Evolutionary conservation across 2,113 vertebrate species (phyloP), one percentile per base, ranked within the genome.

Genomic region (Cyanoramphus novaezelandiae): DNA sequence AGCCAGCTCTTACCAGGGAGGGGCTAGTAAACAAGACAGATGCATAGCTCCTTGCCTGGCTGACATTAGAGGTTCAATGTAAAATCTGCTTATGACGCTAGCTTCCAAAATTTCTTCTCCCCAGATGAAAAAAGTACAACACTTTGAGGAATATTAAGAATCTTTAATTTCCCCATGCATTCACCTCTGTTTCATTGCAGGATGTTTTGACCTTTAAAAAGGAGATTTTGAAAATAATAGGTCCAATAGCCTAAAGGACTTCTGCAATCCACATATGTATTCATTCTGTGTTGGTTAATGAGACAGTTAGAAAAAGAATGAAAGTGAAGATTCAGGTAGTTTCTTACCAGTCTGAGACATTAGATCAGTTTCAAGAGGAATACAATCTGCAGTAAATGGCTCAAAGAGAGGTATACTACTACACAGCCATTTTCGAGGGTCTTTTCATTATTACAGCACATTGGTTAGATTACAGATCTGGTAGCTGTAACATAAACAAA

Each of bases 181-280:
- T 78, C 50, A 59, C 10, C 19, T 78, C 57, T 89, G 53, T 77
- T 76, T 21, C 31, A 41, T 10, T 69, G 62, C 25, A 80, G 18
- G 9, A 70, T 86, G 67, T 46, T 76, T 67, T 93, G 64, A 91
- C 72, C 35, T 90, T 75, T 92, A 89, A 89, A 95, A 91, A 77
- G 41, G 70, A 83, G 49, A 90, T 75, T 50, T 17, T 41, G 39
- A 74, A 92, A 71, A 55, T 27, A 72, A 75, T 33, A 89, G 62
- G 31, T n/a, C 43, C 37, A 59, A 50, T 77, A 90, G 59, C 82
- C 81, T 82, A 20, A 29, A 93, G 89, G 77, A 60, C 37, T 93
- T 71, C 27, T 81, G 17, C 57, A 92, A 86, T 91, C 75, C 63
- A 27, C 69, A 69, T 52, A 20, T 53, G 23, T 33, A 53, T 89